A percentile compares a stretch with the other conserved stretches of the same genome.
Evolutionary conservation across 23 tunicate genomes (phyloP).

Genomic region (Diplosoma virens): DNA sequence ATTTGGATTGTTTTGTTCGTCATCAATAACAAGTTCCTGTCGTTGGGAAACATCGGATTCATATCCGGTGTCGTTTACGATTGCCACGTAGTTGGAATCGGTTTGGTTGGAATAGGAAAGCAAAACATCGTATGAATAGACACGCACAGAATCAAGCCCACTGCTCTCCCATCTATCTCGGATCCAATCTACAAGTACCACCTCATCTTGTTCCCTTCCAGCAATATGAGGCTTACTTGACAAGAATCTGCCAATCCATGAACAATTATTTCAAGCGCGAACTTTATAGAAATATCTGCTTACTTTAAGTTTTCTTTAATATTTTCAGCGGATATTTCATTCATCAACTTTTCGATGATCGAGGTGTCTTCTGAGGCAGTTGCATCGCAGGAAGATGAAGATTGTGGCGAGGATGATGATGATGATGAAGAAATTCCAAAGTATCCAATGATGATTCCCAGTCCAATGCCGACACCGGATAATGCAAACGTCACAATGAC

Average conservation of each 20-base stretch:
- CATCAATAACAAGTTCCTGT: conserved; percentile 62
- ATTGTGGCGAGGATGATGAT: too few relatives aligned
- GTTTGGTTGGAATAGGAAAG: conserved; percentile 75
- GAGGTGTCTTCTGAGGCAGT: neutral
- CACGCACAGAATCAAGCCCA: conserved; percentile 50
- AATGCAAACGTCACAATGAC: neutral
- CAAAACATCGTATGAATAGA: conserved; percentile 67
- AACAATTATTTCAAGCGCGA: too few relatives aligned
- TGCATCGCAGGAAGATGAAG: too few relatives aligned
- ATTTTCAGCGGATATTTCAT: conserved; percentile 9
- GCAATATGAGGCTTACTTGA: conserved; percentile 68
- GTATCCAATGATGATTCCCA: conserved; percentile 12
- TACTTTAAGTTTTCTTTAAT: conserved; percentile 12
- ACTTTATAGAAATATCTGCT: neutral
- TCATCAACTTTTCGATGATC: conserved; percentile 1
- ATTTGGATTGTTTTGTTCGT: conserved; percentile 51
- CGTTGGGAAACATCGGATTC: conserved; percentile 46
- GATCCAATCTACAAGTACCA: conserved; percentile 45
- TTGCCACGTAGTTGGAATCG: conserved; percentile 60
- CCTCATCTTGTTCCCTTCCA: conserved; percentile 64
- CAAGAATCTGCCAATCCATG: too few relatives aligned
- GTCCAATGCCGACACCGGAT: neutral
- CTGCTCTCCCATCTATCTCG: conserved; percentile 40
- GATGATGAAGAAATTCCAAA: neutral
- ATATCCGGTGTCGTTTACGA: conserved; percentile 25